Evolutionary conservation across 1,140 invertebrate genomes (phyloP), one percentile per base, ranked within the genome.

Genomic region (Aphelenchoides avenae): DNA sequence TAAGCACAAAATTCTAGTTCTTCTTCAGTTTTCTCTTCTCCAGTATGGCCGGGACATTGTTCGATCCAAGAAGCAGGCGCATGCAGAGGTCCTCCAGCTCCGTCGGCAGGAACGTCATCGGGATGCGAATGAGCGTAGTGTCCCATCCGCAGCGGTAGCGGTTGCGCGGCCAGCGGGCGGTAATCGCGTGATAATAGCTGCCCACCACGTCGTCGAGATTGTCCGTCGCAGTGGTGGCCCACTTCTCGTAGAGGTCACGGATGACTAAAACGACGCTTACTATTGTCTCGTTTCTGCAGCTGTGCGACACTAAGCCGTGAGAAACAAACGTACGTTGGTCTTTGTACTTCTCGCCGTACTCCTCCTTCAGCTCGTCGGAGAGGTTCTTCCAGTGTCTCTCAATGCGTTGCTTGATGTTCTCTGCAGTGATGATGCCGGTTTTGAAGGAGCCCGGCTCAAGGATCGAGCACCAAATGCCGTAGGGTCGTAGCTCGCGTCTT

Each of bases 391-490:
- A 72, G 34, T 62, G 42, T 7, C 34, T 18, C 5, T 71, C 50
- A 15, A 71, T 60, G 53, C 69, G 39, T 26, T 24, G 27, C 26
- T 44, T 39, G 40, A 70, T 68, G 4, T 58, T 59, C 15, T 70
- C 42, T 26, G 55, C 30, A 43, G 57, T 61, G 31, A 70, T 26
- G 6, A 76, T 53, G 11, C 61, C 65, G 15, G 75, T 78, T 30
- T 67, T 66, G 53, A 76, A 78, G 11, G 53, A 63, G 33, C 77
- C 76, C 7, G 77, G 77, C 37, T 78, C 76, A 15, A 78, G 52
- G 40, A 77, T 73, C 41, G 69, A 68, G 29, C 72, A 73, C 2
- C 61, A 62, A 5, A 78, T 54, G 20, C 74, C 74, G 27, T 60
- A 68, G 13, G 48, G 57, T 13, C 52, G 15, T 37, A 71, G 42